A percentile compares a stretch with the other conserved stretches of the same genome.
Evolutionary conservation across 2,797 vertebrate genomes (phyloP).

Genomic region (Salarias fasciatus): DNA sequence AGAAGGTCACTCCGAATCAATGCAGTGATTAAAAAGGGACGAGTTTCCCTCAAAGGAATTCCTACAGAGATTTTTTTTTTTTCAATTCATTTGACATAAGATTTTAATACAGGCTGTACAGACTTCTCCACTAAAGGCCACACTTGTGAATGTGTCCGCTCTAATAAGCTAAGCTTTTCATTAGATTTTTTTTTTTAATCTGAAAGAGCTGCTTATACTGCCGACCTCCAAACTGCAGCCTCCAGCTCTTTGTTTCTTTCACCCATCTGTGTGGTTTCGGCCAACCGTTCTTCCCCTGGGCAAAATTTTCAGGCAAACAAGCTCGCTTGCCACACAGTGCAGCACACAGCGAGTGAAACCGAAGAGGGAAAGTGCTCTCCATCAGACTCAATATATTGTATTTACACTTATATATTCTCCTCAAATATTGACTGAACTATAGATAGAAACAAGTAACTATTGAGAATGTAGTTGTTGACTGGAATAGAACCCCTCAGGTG

Average conservation of each 20-base stretch:
- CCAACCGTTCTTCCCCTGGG: background rate
- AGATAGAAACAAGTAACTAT: slow-evolving; percentile 2
- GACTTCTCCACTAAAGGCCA: background rate
- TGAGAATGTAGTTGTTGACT: background rate
- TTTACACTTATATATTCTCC: slow-evolving; percentile 6
- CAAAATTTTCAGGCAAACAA: slow-evolving; percentile 29
- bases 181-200: slow-evolving; percentile 11
- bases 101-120: background rate
- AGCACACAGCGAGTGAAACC: slow-evolving; percentile 1
- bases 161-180: background rate
- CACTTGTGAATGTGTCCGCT: slow-evolving; percentile 7
- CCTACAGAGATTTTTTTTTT: too few species aligned
- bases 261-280: slow-evolving; percentile 7
- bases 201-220: background rate
- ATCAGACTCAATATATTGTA: slow-evolving; percentile 1
- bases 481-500: background rate
- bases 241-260: slow-evolving; percentile 30
- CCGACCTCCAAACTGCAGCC: slow-evolving; percentile 1
- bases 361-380: slow-evolving; percentile 4
- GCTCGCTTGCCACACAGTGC: background rate
- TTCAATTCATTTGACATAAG: too few species aligned
- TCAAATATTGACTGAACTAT: background rate
- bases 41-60: too few species aligned
- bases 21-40: too few species aligned
- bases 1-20: too few species aligned